Evolutionary conservation across 2,888 invertebrate genomes (phyloP).

Genomic region (Linhomoeus sp.): DNA sequence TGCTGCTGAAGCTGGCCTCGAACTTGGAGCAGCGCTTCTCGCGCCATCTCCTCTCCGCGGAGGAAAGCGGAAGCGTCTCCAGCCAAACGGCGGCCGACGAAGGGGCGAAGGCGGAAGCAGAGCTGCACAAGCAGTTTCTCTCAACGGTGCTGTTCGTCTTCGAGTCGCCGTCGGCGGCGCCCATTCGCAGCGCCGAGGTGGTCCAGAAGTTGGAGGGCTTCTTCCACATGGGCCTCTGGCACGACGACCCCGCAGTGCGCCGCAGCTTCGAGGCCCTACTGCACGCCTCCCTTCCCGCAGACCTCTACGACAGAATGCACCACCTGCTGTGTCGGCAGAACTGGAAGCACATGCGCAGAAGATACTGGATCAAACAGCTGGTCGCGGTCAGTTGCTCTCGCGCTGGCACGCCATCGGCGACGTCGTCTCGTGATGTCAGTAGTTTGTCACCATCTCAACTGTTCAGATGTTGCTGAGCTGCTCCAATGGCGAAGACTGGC

Average conservation of each 20-base stretch:
- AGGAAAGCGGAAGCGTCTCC: too few species aligned
- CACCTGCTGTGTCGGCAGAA: conserved; percentile 64
- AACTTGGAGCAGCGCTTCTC: not conserved
- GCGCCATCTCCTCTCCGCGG: too few species aligned
- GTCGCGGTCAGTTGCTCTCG: too few species aligned
- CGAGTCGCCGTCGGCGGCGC: conserved; percentile 8
- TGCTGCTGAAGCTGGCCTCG: not conserved
- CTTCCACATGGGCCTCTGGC: too few species aligned
- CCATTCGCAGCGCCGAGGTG: too few species aligned
- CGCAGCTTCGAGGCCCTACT: not conserved
- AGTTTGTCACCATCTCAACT: not conserved
- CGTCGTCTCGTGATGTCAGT: too few species aligned
- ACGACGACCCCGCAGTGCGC: not conserved
- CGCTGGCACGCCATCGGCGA: too few species aligned
- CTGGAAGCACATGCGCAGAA: conserved; percentile 86
- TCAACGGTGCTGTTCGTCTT: conserved; percentile 80
- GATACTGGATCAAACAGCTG: conserved; percentile 95
- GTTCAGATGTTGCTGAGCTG: not conserved
- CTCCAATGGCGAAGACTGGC: not conserved
- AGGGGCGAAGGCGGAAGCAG: conserved; percentile 45
- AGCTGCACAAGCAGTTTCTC: conserved; percentile 70
- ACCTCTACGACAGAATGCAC: conserved; percentile 67
- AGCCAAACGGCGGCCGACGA: not conserved
- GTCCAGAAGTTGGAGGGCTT: too few species aligned
- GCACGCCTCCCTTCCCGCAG: too few species aligned